Base-by-base conservation (phyloP, 2,888 invertebrate genomes). In the Lissonota sp. region DNA sequence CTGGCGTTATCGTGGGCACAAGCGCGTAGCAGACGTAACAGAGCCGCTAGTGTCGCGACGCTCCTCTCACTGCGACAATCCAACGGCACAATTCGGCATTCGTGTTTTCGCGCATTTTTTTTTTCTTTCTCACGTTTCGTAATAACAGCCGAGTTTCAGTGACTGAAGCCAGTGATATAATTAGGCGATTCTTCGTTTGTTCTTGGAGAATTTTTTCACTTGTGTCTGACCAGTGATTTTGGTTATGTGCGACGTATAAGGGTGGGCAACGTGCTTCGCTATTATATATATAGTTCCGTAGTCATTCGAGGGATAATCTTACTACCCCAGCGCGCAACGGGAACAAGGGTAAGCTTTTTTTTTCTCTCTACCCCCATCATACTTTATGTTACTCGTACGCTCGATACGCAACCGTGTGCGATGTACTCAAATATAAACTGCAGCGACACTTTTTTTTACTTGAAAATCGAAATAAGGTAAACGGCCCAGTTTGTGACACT, bases 211-310 rank as follows among this genome's bases (percentile, higher is more conserved):
- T 63, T 39, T n/a, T 5, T 62, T 8, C 42, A 3, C 7, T 39
- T 10, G 53, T 58, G 57, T 44, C 42, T 58, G 2, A 12, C 39
- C 39, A 75, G 75, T 75, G 79, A 70, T 70, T 39, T 71, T 75
- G 70, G 60, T 74, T 74, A 58, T 74, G 79, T 74, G 74, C 74
- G 64, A 51, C 70, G 57, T 55, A 39, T 66, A 71, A 70, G 53
- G 66, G 53, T 58, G 58, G 62, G 42, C 75, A 75, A 79, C 75
- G 70, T 79, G 75, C 46, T 79, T 55, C 57, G 57, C 14, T 26
- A 26, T 26, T 26, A 12, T 72, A n/a, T 6, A 12, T 14, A 53
- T 37, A 71, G n/a, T 40, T 62, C 7, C 26, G 53, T 12, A 63
- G 51, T 4, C 14, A n/a, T 63, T 5, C n/a, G 49, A 26, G 26